phyloP scores from a whole-genome alignment of 2,113 vertebrate species.

The Podarcis cretensis region DNA sequence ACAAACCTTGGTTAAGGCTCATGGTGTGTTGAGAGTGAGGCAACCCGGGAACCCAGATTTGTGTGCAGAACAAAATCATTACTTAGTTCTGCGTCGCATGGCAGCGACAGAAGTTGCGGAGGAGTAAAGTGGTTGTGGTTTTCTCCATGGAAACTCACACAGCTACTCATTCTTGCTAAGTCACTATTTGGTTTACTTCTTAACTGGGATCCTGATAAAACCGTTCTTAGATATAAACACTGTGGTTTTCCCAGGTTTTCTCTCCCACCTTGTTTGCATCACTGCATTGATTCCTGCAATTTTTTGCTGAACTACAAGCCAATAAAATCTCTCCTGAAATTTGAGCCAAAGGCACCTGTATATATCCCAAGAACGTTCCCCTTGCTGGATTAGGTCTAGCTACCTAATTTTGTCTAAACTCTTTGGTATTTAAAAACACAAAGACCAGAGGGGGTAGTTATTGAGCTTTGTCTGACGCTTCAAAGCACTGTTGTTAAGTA shows the following conservation, averaged over 20 bases:
- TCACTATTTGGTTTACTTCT: no score
- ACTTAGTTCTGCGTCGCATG: no score
- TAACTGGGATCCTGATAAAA: neutral
- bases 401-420: neutral
- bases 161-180: no score
- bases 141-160: no score
- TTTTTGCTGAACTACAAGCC: neutral
- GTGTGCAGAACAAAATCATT: no score
- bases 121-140: no score
- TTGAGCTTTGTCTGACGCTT: accelerated
- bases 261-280: neutral
- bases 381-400: neutral
- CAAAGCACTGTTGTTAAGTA: no score
- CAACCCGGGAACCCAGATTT: no score
- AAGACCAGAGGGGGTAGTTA: neutral
- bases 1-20: no score
- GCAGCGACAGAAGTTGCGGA: no score
- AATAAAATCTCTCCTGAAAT: neutral
- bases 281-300: neutral
- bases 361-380: accelerated
- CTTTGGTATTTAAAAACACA: neutral
- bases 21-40: no score
- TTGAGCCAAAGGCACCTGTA: neutral
- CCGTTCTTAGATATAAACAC: neutral
- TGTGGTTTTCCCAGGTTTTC: neutral